Percentiles rank a stretch among this genome's conserved stretches.
Conservation (phyloP, 1,140 invertebrate genomes). For the Mya arenaria region DNA sequence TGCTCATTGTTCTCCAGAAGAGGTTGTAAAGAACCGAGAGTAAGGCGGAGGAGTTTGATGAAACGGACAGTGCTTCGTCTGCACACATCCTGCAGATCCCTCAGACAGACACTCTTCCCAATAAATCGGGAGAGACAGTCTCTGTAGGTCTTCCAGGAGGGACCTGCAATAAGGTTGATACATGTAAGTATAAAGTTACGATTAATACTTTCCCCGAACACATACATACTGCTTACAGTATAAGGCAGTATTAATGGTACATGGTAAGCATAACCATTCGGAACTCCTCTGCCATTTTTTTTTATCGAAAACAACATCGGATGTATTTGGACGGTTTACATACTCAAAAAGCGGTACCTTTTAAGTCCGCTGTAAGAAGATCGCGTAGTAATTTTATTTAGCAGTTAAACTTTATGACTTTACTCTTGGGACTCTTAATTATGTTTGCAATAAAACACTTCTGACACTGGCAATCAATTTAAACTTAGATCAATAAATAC, state of each 20-base stretch:
- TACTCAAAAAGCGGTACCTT: no score
- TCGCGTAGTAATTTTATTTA: no score
- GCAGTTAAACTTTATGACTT: no score
- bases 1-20: slow-evolving; percentile 24
- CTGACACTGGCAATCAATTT: no score
- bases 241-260: neutral
- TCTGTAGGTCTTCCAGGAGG: slow-evolving; percentile 24
- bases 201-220: neutral
- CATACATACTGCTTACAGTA: neutral
- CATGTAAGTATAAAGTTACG: neutral
- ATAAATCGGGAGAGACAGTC: neutral
- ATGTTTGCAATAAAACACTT: no score
- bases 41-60: slow-evolving; percentile 32
- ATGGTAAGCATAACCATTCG: no score
- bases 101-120: slow-evolving; percentile 39
- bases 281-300: no score
- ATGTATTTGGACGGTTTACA: no score
- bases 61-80: slow-evolving; percentile 5
- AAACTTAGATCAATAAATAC: no score
- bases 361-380: no score
- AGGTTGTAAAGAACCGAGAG: neutral
- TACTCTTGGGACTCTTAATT: no score
- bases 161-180: slow-evolving; percentile 27
- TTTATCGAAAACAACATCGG: no score
- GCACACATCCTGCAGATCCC: slow-evolving; percentile 1